These are phyloP conservation scores for Telmatochromis sp. DNA, from an alignment of 2,113 vertebrate genomes.

Conservation along the genomic window DNA sequence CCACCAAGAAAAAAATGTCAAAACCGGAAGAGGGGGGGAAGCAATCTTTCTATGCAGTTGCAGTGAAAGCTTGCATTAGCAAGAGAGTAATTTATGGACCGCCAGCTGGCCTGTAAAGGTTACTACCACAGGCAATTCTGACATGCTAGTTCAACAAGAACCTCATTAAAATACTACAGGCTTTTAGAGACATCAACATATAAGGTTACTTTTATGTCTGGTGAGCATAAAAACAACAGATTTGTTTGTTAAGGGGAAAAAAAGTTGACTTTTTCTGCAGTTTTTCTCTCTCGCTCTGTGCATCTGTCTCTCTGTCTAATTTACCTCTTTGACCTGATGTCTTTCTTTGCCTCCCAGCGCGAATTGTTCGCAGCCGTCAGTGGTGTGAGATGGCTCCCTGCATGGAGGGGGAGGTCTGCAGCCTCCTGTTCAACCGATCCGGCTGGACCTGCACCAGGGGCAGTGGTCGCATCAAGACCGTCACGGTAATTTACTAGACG, in stretches of 20 bases:
- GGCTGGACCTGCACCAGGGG: constrained; percentile 81
- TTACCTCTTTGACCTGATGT: neutral
- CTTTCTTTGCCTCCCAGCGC: constrained; percentile 47
- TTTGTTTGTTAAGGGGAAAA: neutral
- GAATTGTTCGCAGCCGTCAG: constrained; percentile 76
- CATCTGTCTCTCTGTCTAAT: neutral
- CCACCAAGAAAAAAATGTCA: neutral
- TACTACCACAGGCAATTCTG: constrained; percentile 48
- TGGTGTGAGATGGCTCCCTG: constrained; percentile 83
- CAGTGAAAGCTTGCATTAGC: neutral
- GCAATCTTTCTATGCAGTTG: neutral
- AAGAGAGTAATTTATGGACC: constrained; percentile 40
- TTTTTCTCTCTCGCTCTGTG: neutral
- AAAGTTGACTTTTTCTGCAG: neutral
- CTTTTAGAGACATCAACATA: neutral
- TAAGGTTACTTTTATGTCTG: neutral
- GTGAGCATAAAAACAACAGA: neutral
- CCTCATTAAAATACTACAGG: constrained; percentile 27
- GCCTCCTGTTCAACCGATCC: constrained; percentile 75
- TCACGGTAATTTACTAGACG: constrained; percentile 69
- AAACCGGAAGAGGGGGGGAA: neutral
- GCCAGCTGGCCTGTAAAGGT: constrained; percentile 56
- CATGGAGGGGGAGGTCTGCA: constrained; percentile 77
- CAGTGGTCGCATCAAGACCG: constrained; percentile 79
- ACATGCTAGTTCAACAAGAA: constrained; percentile 26